A percentile compares a stretch with the other conserved stretches of the same genome.
phyloP scores from a whole-genome alignment of 1,140 invertebrate genomes.

The Brachionus manjavacas region DNA sequence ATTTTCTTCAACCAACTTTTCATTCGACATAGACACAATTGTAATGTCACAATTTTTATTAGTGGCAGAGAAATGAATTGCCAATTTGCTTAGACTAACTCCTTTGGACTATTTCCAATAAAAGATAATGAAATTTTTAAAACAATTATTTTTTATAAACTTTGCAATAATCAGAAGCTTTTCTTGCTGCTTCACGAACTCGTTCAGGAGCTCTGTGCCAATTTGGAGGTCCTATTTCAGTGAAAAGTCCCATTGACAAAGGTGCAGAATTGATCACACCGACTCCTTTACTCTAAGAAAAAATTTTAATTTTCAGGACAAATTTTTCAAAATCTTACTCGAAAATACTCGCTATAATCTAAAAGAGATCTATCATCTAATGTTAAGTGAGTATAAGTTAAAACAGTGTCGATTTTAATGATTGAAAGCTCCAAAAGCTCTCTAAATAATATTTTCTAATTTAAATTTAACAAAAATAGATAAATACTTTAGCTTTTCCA shows the following conservation, averaged over 20 bases:
- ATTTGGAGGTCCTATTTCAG: conserved; percentile 66
- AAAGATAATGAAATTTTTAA: conserved; percentile 33
- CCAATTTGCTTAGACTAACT: background rate
- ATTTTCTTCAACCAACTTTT: conserved; percentile 49
- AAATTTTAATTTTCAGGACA: conserved; percentile 44
- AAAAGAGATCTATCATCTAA: conserved; percentile 72
- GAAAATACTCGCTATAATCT: conserved; percentile 70
- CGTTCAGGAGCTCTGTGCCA: conserved; percentile 76
- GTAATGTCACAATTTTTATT: background rate
- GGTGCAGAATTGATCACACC: conserved; percentile 77
- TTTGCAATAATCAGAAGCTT: conserved; percentile 53
- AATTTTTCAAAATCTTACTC: conserved; percentile 59
- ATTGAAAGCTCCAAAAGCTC: conserved; percentile 45
- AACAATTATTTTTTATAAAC: conserved; percentile 54
- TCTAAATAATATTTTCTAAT: conserved; percentile 50
- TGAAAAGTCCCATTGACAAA: conserved; percentile 74
- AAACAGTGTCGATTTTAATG: conserved; percentile 67
- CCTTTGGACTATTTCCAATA: background rate
- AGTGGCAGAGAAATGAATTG: background rate
- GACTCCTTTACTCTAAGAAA: conserved; percentile 65
- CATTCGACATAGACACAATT: conserved; percentile 44
- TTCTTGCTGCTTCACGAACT: conserved; percentile 62
- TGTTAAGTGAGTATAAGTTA: conserved; percentile 74
- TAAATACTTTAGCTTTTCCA: conserved; percentile 67
- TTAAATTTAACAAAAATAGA: conserved; percentile 60